Conservation (phyloP, 2,888 invertebrate species). For the Noctua pronuba region DNA sequence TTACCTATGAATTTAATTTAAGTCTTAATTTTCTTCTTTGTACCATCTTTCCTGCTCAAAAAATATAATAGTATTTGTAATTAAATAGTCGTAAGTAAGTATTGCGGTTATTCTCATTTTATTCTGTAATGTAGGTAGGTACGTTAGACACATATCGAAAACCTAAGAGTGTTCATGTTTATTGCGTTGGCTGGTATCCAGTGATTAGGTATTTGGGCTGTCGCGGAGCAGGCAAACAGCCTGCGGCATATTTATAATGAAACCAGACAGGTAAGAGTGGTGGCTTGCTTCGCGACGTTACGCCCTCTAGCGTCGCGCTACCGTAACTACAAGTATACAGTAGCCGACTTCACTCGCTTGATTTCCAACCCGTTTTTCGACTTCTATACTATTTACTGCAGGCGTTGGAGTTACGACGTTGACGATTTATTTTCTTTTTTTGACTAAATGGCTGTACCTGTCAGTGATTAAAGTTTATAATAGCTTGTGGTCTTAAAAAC, state of each 20-base stretch:
- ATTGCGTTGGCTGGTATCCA: slow-evolving; percentile 65
- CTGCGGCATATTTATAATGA: slow-evolving; percentile 79
- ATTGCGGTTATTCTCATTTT: background rate
- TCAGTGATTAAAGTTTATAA: slow-evolving; percentile 27
- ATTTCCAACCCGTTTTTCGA: slow-evolving; percentile 64
- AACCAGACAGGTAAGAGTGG: slow-evolving; percentile 78
- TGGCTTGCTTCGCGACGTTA: slow-evolving; percentile 70
- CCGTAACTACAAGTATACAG: slow-evolving; percentile 63
- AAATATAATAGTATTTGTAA: background rate
- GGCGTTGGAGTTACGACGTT: background rate
- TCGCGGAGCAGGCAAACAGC: slow-evolving; percentile 76
- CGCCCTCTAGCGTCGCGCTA: slow-evolving; percentile 70
- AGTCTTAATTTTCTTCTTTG: background rate
- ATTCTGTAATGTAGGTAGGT: background rate
- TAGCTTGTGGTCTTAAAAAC: background rate
- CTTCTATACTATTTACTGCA: slow-evolving; percentile 47
- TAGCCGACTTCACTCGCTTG: slow-evolving; percentile 61
- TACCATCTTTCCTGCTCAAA: background rate
- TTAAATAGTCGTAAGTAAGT: background rate
- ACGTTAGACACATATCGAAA: slow-evolving; percentile 32
- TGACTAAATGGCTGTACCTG: slow-evolving; percentile 4
- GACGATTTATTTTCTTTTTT: slow-evolving; percentile 31
- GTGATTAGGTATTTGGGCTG: slow-evolving; percentile 75
- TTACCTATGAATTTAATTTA: background rate
- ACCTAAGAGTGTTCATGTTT: slow-evolving; percentile 49